Base-by-base conservation (phyloP, 2,888 invertebrate species). In the Parnassius orleans region DNA sequence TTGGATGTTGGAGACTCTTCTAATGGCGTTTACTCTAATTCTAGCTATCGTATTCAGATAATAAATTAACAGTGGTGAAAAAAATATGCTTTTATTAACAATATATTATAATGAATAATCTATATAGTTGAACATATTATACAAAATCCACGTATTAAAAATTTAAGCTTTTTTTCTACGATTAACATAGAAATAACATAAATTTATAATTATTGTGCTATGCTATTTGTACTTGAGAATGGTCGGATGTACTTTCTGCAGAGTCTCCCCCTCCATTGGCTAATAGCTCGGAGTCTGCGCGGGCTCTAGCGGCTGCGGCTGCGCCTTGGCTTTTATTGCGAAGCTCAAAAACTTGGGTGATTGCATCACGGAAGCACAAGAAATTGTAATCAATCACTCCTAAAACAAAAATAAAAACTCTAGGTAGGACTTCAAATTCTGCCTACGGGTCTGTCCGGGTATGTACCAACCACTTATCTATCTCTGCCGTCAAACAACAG, bases 301-400 rank as follows among this genome's bases (percentile, higher is more conserved):
- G 68, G 10, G 69, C 76, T 66, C 83, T 79, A 15, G 72, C 64
- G 24, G 74, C 68, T 0, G 75, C 67, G 2, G 91, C 80, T 9
- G 79, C 77, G 65, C 93, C 93, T 72, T 94, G 93, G 65, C 93
- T 93, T 84, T 96, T 96, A 75, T 95, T 95, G 56, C 96, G 93
- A 60, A 97, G 83, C 80, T 98, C 98, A 87, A 99, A 98, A 24
- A 99, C 98, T 86, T 98, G 97, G 73, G 98, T 97, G 71, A 99
- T 98, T 14, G 98, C 98, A 83, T 98, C 95, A 48, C 98, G 96
- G 87, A 99, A 99, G 88, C 98, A 98, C 69, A 98, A 93, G 81
- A 99, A 99, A 86, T 99, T 99, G 91, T 99, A 99, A 87, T 99
- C 99, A 77, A 99, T 99, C 59, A 99, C 95, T 75, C 98, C 97